Base-by-base conservation (phyloP, 2,113 vertebrate genomes). In the Drymodes brunneopygia region DNA sequence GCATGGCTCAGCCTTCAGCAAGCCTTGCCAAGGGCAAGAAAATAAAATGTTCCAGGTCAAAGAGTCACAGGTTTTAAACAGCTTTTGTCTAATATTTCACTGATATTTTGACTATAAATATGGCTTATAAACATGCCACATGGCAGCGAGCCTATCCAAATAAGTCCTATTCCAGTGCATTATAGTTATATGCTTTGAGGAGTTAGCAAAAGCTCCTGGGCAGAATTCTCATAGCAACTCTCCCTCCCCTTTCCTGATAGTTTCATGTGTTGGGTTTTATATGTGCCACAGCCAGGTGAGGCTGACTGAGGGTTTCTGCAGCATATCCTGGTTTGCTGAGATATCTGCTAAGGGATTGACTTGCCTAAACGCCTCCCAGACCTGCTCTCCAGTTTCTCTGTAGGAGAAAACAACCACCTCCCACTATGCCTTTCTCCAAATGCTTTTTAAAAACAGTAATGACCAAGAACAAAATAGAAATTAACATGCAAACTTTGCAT, bases 61-160 rank as follows among this genome's bases (percentile, higher is more conserved):
- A 96, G 38, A 93, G 60, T 38, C 45, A 70, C 40, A 75, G 67
- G n/a, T 62, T 77, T 88, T 83, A 77, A 77, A 65, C 58, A 62
- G 51, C 24, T 66, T 88, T 83, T 58, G 25, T 62, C 62, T 86
- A 73, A 58, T 50, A 54, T 92, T 92, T 93, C 74, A 65, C 40
- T 61, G 58, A 42, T 93, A 77, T 85, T 95, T 94, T 93, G 78
- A 80, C 74, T 91, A 75, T 53, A 95, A 94, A 87, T 85, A 75
- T 0, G 11, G 8, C 5, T 71, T 87, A 81, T 65, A 81, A 86
- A 74, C 62, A 54, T 5, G 24, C 65, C 61, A 67, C 17, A 8
- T 92, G 90, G 71, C 58, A 72, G 44, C 62, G 73, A 88, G 88
- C 90, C 95, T 92, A 61, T 72, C 72, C 72, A 86, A 83, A 90